phyloP scores from a whole-genome alignment of 2,113 vertebrate species.

The Mesoclemmys tuberculata region DNA sequence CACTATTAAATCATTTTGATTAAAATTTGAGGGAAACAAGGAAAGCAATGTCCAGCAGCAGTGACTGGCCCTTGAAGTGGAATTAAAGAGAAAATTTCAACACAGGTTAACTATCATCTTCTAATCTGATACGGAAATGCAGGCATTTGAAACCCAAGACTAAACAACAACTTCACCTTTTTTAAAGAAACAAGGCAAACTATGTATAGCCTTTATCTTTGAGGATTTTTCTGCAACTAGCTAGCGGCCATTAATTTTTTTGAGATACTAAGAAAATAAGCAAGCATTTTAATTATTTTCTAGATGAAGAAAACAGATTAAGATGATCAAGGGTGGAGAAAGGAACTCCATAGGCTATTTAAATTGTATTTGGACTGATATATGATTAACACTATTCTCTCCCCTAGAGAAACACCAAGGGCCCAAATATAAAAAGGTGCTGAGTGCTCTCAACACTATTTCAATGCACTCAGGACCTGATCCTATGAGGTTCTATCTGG shows the following conservation, averaged over 20 bases:
- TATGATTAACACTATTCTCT: background rate
- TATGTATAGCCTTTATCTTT: accelerated
- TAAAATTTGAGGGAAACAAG: slow-evolving; percentile 2
- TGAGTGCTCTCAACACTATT: background rate
- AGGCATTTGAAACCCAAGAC: background rate
- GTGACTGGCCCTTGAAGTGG: background rate
- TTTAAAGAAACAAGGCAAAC: background rate
- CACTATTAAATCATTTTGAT: background rate
- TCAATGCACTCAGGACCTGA: background rate
- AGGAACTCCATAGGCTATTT: background rate
- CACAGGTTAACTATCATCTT: background rate
- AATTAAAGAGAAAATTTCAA: background rate
- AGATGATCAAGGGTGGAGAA: background rate
- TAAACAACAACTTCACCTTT: background rate
- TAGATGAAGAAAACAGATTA: background rate
- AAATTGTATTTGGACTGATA: background rate
- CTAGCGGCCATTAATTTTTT: background rate
- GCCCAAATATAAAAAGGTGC: background rate
- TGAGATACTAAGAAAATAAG: background rate
- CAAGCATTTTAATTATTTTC: background rate
- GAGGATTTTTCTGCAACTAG: background rate
- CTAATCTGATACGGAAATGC: background rate
- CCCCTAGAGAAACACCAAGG: background rate
- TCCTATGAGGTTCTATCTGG: background rate
- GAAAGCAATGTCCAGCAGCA: background rate